These are phyloP conservation scores for Rhinopomastus cyanomelas DNA, from an alignment of 2,113 vertebrate genomes.

Conservation along the genomic window DNA sequence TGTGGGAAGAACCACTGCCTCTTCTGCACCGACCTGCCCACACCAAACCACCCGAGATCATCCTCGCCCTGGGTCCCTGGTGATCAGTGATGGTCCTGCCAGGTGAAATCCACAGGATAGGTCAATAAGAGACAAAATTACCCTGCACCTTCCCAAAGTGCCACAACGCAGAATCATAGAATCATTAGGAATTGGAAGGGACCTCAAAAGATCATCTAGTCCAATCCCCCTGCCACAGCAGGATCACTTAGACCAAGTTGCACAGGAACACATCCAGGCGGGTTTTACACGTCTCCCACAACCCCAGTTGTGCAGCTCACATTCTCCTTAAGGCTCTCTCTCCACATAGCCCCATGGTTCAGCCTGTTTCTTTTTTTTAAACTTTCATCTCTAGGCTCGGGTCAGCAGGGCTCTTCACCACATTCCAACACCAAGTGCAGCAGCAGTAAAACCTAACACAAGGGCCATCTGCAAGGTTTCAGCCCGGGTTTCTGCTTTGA, in stretches of 20 bases:
- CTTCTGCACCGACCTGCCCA: background rate
- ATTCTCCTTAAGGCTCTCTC: background rate
- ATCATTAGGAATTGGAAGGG: too few species aligned
- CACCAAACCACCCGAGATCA: background rate
- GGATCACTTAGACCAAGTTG: too few species aligned
- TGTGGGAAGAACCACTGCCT: background rate
- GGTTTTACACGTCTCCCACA: too few species aligned
- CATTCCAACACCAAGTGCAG: fast-evolving
- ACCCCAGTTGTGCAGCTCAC: fast-evolving
- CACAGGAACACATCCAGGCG: too few species aligned
- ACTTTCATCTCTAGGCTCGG: fast-evolving
- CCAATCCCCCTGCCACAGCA: too few species aligned
- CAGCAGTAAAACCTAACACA: fast-evolving
- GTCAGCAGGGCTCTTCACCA: background rate
- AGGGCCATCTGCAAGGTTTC: background rate
- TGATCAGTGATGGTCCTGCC: background rate
- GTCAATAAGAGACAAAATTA: background rate
- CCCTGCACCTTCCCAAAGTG: background rate
- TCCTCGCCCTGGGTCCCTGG: background rate
- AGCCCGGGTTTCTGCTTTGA: background rate
- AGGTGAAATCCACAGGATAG: fast-evolving
- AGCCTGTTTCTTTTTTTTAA: background rate
- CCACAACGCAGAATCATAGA: too few species aligned
- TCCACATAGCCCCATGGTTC: background rate
- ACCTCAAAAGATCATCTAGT: too few species aligned